phyloP scores from a whole-genome alignment of 2,888 invertebrate species.

The Alentia gelatinosa region DNA sequence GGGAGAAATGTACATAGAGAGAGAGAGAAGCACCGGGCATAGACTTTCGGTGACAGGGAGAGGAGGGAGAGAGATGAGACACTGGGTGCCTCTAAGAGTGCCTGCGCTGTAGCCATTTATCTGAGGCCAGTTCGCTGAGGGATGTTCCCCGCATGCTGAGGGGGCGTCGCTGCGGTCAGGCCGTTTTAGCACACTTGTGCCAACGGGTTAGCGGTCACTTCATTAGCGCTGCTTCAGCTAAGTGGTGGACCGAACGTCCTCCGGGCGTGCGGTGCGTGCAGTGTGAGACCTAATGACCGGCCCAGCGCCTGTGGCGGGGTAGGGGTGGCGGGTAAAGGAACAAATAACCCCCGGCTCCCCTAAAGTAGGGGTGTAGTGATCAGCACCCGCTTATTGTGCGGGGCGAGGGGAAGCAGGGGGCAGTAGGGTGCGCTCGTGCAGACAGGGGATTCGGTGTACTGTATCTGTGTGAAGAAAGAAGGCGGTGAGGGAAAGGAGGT shows the following conservation, averaged over 20 bases:
- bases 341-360: background rate
- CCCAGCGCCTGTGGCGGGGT: too few species aligned
- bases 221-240: background rate
- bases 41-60: too few species aligned
- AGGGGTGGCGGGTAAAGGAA: background rate
- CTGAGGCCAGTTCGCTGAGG: too few species aligned
- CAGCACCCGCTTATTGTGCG: background rate
- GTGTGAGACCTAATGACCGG: background rate
- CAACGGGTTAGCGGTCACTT: background rate
- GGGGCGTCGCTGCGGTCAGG: background rate
- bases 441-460: background rate
- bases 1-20: too few species aligned
- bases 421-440: background rate
- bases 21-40: too few species aligned
- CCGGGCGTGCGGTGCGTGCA: background rate
- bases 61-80: too few species aligned
- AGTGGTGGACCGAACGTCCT: conserved; percentile 1
- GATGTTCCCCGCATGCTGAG: too few species aligned
- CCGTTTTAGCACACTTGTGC: background rate
- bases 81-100: too few species aligned
- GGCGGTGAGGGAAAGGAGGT: too few species aligned
- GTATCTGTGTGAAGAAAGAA: too few species aligned
- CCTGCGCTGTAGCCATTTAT: too few species aligned
- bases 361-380: background rate
- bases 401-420: background rate